These are phyloP conservation scores for Piaya cayana DNA, from an alignment of 2,113 vertebrate species.

Conservation along the genomic window DNA sequence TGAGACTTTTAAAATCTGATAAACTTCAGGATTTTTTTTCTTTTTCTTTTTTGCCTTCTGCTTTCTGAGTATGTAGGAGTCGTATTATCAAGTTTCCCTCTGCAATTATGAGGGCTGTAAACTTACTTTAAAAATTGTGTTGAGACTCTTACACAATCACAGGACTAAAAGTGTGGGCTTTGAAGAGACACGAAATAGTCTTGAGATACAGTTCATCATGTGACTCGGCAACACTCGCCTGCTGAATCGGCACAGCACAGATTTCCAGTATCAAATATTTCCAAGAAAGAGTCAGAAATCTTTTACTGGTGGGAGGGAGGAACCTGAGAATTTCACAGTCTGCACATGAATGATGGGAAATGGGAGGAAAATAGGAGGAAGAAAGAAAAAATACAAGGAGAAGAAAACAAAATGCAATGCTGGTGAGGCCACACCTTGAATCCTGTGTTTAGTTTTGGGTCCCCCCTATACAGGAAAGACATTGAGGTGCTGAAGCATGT, in stretches of 20 bases:
- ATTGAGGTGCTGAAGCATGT: too few relatives aligned
- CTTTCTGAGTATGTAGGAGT: slow-evolving; percentile 58
- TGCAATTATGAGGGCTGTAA: slow-evolving; percentile 58
- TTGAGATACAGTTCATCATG: slow-evolving; percentile 16
- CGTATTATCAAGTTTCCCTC: slow-evolving; percentile 48
- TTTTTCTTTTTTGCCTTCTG: background rate
- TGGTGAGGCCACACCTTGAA: too few relatives aligned
- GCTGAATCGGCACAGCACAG: background rate
- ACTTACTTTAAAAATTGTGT: slow-evolving; percentile 53
- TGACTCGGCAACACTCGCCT: slow-evolving; percentile 19
- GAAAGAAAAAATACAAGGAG: background rate
- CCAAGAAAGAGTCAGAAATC: background rate
- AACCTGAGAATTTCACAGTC: slow-evolving; percentile 1
- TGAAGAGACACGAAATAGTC: slow-evolving; percentile 45
- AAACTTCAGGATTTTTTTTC: background rate
- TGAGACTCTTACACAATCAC: slow-evolving; percentile 63
- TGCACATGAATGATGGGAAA: background rate
- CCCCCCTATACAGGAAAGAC: too few relatives aligned
- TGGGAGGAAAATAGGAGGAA: background rate
- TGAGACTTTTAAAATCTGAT: slow-evolving; percentile 64
- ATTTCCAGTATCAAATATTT: slow-evolving; percentile 28
- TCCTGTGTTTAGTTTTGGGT: too few relatives aligned
- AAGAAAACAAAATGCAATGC: too few relatives aligned
- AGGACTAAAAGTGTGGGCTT: slow-evolving; percentile 55
- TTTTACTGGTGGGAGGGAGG: background rate